Evolutionary conservation across 1,140 invertebrate species (phyloP).

Genomic region (Zaprionus camerounensis): DNA sequence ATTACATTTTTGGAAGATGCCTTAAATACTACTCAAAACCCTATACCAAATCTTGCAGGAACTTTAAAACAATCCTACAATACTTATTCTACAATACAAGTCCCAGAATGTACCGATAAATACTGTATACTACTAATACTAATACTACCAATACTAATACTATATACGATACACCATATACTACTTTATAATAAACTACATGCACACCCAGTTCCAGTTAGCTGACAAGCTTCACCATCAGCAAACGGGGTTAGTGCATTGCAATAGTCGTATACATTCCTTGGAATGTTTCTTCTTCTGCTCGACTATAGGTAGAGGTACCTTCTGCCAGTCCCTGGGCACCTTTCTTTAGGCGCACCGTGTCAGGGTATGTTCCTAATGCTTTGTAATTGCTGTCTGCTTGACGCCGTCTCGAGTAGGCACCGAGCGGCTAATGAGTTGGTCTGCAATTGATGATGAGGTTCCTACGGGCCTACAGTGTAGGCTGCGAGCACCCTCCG

Average conservation of each 20-base stretch:
- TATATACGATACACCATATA: too few relatives aligned
- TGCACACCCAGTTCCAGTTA: neutral
- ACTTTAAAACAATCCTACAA: too few relatives aligned
- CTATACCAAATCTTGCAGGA: too few relatives aligned
- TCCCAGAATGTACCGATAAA: too few relatives aligned
- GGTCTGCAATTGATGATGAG: conserved; percentile 21
- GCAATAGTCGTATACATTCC: neutral
- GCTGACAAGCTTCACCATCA: too few relatives aligned
- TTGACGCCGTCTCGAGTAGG: conserved; percentile 27
- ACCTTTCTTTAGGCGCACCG: neutral
- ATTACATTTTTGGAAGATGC: too few relatives aligned
- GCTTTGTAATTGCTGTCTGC: conserved; percentile 34
- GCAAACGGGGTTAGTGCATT: neutral
- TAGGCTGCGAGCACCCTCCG: neutral
- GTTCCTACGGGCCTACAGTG: neutral
- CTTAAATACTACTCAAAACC: too few relatives aligned
- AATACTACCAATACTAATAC: too few relatives aligned
- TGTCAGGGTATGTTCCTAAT: conserved; percentile 11
- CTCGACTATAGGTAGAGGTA: neutral
- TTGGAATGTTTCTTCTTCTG: neutral
- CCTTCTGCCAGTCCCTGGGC: conserved; percentile 2
- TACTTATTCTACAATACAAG: too few relatives aligned
- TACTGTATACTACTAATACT: too few relatives aligned
- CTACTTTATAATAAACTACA: neutral
- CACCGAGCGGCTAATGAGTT: conserved; percentile 31